Base-by-base conservation (phyloP, 1,140 invertebrate species). In the Diachasma alloeum region DNA sequence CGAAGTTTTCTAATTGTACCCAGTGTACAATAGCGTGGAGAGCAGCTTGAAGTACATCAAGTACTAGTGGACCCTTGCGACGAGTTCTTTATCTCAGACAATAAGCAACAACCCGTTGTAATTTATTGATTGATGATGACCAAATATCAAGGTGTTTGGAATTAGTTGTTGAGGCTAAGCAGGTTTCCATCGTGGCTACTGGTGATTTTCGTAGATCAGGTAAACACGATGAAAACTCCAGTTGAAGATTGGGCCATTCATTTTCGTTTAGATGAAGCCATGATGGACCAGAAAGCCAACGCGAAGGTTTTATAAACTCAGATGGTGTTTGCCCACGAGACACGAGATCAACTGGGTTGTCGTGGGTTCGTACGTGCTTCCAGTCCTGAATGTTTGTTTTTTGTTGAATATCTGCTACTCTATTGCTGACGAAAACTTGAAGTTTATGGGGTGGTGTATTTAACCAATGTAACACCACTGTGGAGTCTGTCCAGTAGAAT, bases 1-100 rank as follows among this genome's bases (percentile, higher is more conserved):
- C 26, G 0, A 3, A 79, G 19, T 37, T 71, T 42, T 10, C 22
- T 37, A 26, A 74, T 66, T 75, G 76, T 56, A 36, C 44, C 26
- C 1, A 26, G 13, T 46, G n/a, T n/a, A 46, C 44, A 46, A 46
- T 2, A 46, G 10, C 11, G 1, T 15, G 44, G 3, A 46, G n/a
- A 4, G 79, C 63, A 4, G 63, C 15, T 0, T 31, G 10, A 1
- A 75, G 15, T 53, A 78, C 79, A 5, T 73, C 15, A 3, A 44
- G 0, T 0, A 2, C 19, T 3, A 79, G 36, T 5, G 22, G 8
- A 11, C 67, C 72, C 10, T 19, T 67, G 36, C 72, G 71, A 44
- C 46, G 63, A 13, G 0, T 46, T 26, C 66, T 75, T 31, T 77
- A 72, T 0, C 78, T 72, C 0, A 77, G 26, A 56, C 78, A 79